These are phyloP conservation scores for Sebastes goodei DNA, from an alignment of 2,797 vertebrate species.

Conservation along the genomic window DNA sequence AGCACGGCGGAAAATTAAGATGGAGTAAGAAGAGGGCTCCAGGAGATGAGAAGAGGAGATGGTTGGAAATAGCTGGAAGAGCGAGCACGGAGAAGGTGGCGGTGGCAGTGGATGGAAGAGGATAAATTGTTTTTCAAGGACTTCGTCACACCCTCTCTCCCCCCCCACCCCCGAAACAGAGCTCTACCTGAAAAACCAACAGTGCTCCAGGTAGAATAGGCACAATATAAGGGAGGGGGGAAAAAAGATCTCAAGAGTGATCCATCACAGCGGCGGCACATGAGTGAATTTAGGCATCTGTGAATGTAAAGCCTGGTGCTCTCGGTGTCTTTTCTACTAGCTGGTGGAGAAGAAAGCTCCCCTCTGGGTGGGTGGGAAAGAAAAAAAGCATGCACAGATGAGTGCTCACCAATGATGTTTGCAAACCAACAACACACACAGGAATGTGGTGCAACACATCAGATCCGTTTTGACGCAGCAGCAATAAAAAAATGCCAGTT, in stretches of 20 bases:
- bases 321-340: neutral
- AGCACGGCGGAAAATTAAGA: constrained; percentile 61
- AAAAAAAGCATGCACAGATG: constrained; percentile 26
- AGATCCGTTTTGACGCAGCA: neutral
- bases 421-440: constrained; percentile 24
- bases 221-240: constrained; percentile 19
- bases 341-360: constrained; percentile 20
- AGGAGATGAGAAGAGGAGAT: constrained; percentile 53
- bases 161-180: neutral
- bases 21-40: constrained; percentile 46
- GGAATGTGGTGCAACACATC: constrained; percentile 14
- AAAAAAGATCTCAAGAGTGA: constrained; percentile 22
- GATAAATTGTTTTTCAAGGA: constrained; percentile 69
- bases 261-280: constrained; percentile 44
- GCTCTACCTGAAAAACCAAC: constrained; percentile 36
- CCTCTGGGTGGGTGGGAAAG: neutral
- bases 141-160: constrained; percentile 4
- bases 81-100: constrained; percentile 32
- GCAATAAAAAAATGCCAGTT: neutral
- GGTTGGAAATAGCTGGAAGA: constrained; percentile 41
- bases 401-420: constrained; percentile 42
- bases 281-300: constrained; percentile 33
- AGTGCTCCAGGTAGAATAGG: constrained; percentile 22
- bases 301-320: constrained; percentile 20
- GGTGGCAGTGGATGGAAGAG: constrained; percentile 31